A percentile compares a stretch with the other conserved stretches of the same genome.
phyloP scores from a whole-genome alignment of 2,797 vertebrate species.

The Tarsius wallacei region DNA sequence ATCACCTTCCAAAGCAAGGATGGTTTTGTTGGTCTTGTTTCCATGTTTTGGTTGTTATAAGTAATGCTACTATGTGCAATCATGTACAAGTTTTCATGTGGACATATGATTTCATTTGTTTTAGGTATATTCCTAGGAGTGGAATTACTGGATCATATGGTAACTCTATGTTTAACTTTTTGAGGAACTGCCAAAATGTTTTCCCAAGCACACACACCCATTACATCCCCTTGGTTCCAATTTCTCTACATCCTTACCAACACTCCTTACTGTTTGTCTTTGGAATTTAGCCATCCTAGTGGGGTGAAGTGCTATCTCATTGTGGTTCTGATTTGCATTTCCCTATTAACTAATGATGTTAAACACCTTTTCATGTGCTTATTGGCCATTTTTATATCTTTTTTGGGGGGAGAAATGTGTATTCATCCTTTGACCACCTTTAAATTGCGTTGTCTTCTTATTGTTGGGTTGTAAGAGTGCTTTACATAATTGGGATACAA shows the following conservation, averaged over 20 bases:
- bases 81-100: background rate
- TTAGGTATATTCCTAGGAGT: background rate
- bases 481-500: background rate
- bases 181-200: background rate
- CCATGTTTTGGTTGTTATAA: background rate
- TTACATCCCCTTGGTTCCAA: background rate
- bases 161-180: background rate
- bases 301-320: background rate
- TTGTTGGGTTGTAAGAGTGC: background rate
- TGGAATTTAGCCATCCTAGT: background rate
- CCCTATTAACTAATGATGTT: background rate
- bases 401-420: background rate
- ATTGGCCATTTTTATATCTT: background rate
- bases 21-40: background rate
- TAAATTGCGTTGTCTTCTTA: background rate
- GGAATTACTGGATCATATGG: background rate
- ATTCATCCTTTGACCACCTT: background rate
- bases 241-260: background rate
- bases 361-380: background rate
- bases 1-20: background rate
- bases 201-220: background rate
- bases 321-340: background rate
- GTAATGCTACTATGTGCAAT: background rate
- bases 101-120: background rate
- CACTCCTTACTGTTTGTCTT: background rate